These are phyloP conservation scores for Maconellicoccus hirsutus DNA, from an alignment of 1,140 invertebrate genomes.

Conservation along the genomic window DNA sequence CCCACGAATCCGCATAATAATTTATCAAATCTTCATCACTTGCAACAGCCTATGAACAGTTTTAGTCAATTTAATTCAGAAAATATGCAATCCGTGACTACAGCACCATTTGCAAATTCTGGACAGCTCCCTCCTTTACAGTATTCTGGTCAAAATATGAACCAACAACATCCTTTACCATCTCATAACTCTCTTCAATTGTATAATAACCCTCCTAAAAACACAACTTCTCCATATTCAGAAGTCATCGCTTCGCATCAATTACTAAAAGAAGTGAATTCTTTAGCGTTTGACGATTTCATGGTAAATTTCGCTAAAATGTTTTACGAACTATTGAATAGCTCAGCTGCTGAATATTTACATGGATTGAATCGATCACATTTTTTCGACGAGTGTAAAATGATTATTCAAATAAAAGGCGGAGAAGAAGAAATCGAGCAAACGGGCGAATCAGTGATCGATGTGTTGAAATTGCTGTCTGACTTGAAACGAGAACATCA, in stretches of 20 bases:
- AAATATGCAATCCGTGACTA: background rate
- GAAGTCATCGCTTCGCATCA: constrained; percentile 21
- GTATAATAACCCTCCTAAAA: background rate
- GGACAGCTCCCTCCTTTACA: background rate
- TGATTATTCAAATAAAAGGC: constrained; percentile 30
- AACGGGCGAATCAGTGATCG: constrained; percentile 26
- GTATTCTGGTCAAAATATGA: background rate
- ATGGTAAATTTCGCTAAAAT: constrained; percentile 47
- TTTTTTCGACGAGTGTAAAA: constrained; percentile 34
- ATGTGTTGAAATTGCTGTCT: constrained; percentile 36
- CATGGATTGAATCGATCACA: constrained; percentile 44
- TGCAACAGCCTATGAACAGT: background rate
- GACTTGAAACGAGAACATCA: constrained; percentile 36
- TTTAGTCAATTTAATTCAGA: background rate
- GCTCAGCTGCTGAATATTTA: constrained; percentile 33
- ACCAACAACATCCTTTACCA: background rate
- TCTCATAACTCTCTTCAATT: background rate
- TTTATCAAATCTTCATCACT: background rate
- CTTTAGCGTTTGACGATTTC: constrained; percentile 42
- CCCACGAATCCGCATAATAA: background rate
- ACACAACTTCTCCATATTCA: background rate
- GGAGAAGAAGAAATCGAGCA: constrained; percentile 29
- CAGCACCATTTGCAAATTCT: background rate
- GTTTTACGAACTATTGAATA: constrained; percentile 36
- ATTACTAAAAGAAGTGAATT: constrained; percentile 32